Evolutionary conservation across 2,888 invertebrate species (phyloP).

Genomic region (Apamea epomidion): DNA sequence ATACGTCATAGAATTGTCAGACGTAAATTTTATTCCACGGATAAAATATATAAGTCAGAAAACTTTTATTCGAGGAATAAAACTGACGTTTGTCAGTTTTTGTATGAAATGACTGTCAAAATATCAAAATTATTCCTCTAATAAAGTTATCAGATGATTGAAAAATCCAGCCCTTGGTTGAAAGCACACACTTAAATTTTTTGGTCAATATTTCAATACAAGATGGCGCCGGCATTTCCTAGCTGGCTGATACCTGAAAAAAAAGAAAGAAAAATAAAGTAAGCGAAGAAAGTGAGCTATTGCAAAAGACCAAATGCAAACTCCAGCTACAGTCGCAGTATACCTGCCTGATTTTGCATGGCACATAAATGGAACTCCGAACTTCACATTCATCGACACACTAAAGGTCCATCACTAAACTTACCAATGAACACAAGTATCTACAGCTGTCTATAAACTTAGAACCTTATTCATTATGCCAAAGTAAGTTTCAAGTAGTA

Average conservation of each 20-base stretch:
- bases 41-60: too few species aligned
- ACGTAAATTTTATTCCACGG: too few species aligned
- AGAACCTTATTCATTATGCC: constrained; percentile 53
- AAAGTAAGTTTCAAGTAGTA: constrained; percentile 36
- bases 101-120: too few species aligned
- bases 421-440: background rate
- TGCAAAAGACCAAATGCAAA: background rate
- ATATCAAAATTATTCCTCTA: too few species aligned
- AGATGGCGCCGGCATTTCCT: background rate
- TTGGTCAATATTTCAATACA: background rate
- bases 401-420: background rate
- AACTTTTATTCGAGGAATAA: too few species aligned
- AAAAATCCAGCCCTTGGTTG: too few species aligned
- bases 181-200: background rate
- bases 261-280: background rate
- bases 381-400: background rate
- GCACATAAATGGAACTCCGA: background rate
- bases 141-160: too few species aligned
- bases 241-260: background rate
- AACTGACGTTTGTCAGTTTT: too few species aligned
- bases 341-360: background rate
- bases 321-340: background rate
- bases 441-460: constrained; percentile 33
- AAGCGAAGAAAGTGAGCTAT: background rate
- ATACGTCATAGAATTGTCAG: too few species aligned